These are phyloP conservation scores for Microcebus lehilahytsara DNA, from an alignment of 2,113 vertebrate species.

Conservation along the genomic window DNA sequence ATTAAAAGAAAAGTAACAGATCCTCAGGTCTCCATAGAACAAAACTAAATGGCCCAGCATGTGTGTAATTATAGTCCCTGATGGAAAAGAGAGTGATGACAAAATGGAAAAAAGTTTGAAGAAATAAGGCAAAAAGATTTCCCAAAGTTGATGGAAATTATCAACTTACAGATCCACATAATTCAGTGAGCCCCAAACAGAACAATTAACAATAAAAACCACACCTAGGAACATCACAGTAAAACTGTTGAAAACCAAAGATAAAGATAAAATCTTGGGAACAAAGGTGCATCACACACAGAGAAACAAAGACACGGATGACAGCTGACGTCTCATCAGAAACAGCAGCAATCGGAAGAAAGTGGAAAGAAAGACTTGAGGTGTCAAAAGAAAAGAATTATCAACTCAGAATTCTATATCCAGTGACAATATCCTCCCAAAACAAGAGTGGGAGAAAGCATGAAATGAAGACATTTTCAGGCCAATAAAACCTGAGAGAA, in stretches of 20 bases:
- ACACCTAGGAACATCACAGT: background rate
- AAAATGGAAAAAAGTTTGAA: background rate
- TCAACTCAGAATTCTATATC: background rate
- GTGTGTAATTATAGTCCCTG: background rate
- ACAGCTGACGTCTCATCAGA: background rate
- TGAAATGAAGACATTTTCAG: background rate
- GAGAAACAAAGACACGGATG: background rate
- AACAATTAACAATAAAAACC: background rate
- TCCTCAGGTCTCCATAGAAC: background rate
- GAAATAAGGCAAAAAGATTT: background rate
- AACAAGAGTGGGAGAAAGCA: background rate
- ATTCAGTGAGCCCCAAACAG: background rate
- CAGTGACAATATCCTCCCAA: background rate
- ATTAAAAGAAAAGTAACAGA: background rate
- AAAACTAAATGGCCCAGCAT: background rate
- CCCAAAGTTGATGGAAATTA: background rate
- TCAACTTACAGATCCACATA: background rate
- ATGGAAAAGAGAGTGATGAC: background rate
- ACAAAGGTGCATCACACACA: background rate
- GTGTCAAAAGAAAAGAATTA: background rate
- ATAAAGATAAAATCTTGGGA: background rate
- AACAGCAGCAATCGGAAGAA: background rate
- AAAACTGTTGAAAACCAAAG: background rate
- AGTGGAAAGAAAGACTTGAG: background rate
- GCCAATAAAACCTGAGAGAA: background rate